These are phyloP conservation scores for Empidonax traillii DNA, from an alignment of 2,113 vertebrate species.

Conservation along the genomic window DNA sequence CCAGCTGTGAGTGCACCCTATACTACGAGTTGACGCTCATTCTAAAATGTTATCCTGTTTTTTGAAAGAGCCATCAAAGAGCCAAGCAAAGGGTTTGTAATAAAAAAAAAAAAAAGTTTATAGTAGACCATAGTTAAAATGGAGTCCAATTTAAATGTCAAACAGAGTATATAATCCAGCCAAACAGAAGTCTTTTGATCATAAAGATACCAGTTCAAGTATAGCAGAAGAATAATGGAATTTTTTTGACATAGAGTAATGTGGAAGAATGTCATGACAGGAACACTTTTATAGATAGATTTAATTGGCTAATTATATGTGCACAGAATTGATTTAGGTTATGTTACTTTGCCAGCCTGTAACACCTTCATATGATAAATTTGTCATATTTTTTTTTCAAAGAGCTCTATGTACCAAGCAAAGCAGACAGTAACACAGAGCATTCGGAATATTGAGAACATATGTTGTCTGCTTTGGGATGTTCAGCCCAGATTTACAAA, in stretches of 20 bases:
- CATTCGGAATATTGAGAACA: background rate
- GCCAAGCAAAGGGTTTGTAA: background rate
- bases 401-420: background rate
- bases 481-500: background rate
- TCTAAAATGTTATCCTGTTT: background rate
- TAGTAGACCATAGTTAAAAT: background rate
- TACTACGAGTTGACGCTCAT: background rate
- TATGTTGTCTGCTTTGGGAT: background rate
- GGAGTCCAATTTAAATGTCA: background rate
- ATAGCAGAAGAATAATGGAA: background rate
- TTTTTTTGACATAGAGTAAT: background rate
- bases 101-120: background rate
- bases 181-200: background rate
- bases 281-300: background rate
- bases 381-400: background rate
- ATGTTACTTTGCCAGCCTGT: background rate
- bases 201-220: background rate
- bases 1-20: background rate
- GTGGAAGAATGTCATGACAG: background rate
- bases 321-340: background rate
- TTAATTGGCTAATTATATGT: background rate
- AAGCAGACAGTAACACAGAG: background rate
- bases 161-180: background rate
- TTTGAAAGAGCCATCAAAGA: background rate
- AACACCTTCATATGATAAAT: background rate